Base-by-base conservation (phyloP, 2,888 invertebrate genomes). In the Cataglyphis rosenhaueri region DNA sequence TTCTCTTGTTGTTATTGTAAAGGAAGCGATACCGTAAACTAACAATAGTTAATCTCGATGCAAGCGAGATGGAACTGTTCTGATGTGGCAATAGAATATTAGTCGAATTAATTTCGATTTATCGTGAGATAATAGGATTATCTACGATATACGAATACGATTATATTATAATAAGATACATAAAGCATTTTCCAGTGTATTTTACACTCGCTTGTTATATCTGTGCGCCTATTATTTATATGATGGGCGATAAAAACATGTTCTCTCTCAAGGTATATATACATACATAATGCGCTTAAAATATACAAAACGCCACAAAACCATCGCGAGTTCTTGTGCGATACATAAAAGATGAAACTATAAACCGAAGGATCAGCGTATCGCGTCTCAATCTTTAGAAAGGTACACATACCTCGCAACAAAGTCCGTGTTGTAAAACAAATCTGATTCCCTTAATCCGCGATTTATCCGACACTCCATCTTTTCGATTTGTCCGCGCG, bases 341-440 rank as follows among this genome's bases (percentile, higher is more conserved):
- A 79, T 44, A 12, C 12, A 44, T 79, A 71, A 71, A 79, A n/a
- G 52, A 79, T 70, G 18, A 5, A 71, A 35, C 71, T 61, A 35
- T 71, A 71, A 79, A 79, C 59, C 44, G 32, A 35, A 61, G 32
- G 59, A 71, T 78, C 70, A 38, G 18, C 59, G 35, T 70, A 79
- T 79, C 71, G 32, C 21, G 57, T 70, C 38, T 59, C 25, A 21
- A 70, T 79, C 71, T 79, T 79, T 38, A 25, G 32, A 15, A 57
- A 18, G 59, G 3, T 32, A 55, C 76, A 32, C 15, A 32, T 44
- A 70, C 5, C 12, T 71, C 44, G 44, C 32, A 21, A 78, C 44
- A 61, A 66, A 66, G 18, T 12, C 3, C 15, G 21, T 10, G 6
- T 12, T 8, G 44, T 61, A 61, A 70, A 70, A 70, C 32, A 32